Conservation (phyloP, 2,113 vertebrate genomes). For the Boleophthalmus pectinirostris region DNA sequence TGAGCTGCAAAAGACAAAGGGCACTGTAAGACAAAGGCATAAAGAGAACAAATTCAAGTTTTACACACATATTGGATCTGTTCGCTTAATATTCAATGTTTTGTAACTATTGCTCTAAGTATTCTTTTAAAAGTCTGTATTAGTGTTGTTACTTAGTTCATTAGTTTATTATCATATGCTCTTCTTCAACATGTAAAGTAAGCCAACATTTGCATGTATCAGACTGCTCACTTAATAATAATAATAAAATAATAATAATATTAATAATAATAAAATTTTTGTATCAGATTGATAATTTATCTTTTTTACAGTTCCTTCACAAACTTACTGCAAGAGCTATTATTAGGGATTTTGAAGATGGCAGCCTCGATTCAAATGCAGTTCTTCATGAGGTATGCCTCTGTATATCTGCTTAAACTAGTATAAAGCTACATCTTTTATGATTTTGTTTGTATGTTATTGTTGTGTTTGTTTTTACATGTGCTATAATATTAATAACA, state of each 20-base stretch:
- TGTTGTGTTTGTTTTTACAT: neutral
- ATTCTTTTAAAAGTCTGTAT: neutral
- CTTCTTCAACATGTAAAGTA: neutral
- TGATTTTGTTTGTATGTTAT: neutral
- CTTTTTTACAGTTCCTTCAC: conserved; percentile 81
- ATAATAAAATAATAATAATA: too few relatives aligned
- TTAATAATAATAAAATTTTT: too few relatives aligned
- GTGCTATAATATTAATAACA: neutral
- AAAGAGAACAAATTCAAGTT: neutral
- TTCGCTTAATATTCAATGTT: too few relatives aligned
- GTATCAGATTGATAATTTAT: too few relatives aligned
- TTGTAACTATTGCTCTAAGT: neutral
- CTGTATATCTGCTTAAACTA: neutral
- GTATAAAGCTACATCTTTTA: neutral
- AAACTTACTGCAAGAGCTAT: conserved; percentile 85
- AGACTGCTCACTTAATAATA: too few relatives aligned
- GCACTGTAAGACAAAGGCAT: conserved; percentile 78
- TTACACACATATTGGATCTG: too few relatives aligned
- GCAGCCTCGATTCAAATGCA: conserved; percentile 77
- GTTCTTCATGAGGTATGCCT: conserved; percentile 79
- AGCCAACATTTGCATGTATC: neutral
- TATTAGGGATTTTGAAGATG: conserved; percentile 87
- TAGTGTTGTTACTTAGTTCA: too few relatives aligned
- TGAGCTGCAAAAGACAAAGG: conserved; percentile 87
- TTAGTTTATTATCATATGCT: neutral